Percentiles rank a stretch among this genome's conserved stretches.
phyloP scores from a whole-genome alignment of 2,113 vertebrate genomes.

The Embiotoca jacksoni region DNA sequence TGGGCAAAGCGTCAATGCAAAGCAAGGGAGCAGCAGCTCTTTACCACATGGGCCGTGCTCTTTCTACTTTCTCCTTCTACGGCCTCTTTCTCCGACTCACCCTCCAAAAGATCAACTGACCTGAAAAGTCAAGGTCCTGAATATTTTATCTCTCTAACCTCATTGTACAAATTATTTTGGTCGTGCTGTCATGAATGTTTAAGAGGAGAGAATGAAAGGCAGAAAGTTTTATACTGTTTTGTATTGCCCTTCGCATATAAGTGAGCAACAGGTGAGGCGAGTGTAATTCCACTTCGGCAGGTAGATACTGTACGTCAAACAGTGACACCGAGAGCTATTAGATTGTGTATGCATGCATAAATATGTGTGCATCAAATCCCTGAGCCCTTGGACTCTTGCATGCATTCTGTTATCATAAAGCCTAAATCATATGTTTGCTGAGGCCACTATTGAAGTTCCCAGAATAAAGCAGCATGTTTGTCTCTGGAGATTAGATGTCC shows the following conservation, averaged over 20 bases:
- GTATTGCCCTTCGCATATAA: conserved; percentile 40
- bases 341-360: conserved; percentile 7
- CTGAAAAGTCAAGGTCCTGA: conserved; percentile 75
- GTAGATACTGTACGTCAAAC: conserved; percentile 18
- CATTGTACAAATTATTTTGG: conserved; percentile 77
- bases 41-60: conserved; percentile 76
- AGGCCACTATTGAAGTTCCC: conserved; percentile 67
- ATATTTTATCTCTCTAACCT: conserved; percentile 77
- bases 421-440: conserved; percentile 64
- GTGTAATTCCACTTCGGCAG: conserved; percentile 2
- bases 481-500: conserved; percentile 71
- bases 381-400: conserved; percentile 29
- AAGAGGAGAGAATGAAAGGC: conserved; percentile 46
- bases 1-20: conserved; percentile 84
- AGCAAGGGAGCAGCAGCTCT: conserved; percentile 71
- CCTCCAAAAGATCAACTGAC: conserved; percentile 77
- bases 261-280: background rate
- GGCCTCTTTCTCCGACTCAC: conserved; percentile 34
- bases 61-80: conserved; percentile 51
- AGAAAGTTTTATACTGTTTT: conserved; percentile 65
- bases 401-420: conserved; percentile 59
- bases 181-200: conserved; percentile 70
- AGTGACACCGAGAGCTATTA: conserved; percentile 29
- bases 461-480: conserved; percentile 67
- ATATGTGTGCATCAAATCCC: conserved; percentile 46